Conservation (phyloP, 37 sponge, comb jelly and placozoan genomes). For the Haliclona indistincta region DNA sequence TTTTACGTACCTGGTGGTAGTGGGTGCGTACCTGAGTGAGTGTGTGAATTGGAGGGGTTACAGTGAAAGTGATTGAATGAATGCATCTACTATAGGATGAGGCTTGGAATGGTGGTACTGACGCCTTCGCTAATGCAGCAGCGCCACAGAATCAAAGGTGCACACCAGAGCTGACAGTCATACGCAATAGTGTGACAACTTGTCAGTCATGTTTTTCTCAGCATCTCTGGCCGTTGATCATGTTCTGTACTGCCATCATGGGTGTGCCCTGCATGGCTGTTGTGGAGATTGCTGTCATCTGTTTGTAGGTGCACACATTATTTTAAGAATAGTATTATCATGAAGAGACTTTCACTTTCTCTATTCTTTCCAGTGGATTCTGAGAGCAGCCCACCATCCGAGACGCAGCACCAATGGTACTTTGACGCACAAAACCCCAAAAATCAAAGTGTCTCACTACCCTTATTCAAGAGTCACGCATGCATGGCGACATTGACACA, state of each 20-base stretch:
- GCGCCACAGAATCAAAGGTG: not conserved
- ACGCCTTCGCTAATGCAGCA: no score
- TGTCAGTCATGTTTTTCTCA: not conserved
- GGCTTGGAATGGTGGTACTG: slow-evolving; percentile 27
- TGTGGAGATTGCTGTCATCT: slow-evolving; percentile 63
- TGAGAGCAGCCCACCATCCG: not conserved
- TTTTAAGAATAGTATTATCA: not conserved
- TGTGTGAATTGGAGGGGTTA: no score
- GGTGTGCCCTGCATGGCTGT: slow-evolving; percentile 81
- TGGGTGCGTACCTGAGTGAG: no score
- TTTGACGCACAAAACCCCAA: no score
- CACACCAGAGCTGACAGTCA: not conserved
- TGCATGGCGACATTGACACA: no score
- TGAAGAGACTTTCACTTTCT: no score
- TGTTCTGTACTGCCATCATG: slow-evolving; percentile 56
- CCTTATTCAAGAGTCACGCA: no score
- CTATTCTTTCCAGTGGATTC: not conserved
- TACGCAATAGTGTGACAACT: not conserved
- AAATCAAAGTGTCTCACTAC: no score
- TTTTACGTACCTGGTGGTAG: no score
- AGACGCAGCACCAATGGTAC: no score
- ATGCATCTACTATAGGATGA: slow-evolving; percentile 22
- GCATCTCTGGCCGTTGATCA: slow-evolving; percentile 53
- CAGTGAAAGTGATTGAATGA: not conserved
- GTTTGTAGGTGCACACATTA: slow-evolving; percentile 13